Percentiles rank a stretch among this genome's conserved stretches.
These are phyloP conservation scores for Acanthiza pusilla DNA, from an alignment of 2,797 vertebrate species.

Conservation along the genomic window DNA sequence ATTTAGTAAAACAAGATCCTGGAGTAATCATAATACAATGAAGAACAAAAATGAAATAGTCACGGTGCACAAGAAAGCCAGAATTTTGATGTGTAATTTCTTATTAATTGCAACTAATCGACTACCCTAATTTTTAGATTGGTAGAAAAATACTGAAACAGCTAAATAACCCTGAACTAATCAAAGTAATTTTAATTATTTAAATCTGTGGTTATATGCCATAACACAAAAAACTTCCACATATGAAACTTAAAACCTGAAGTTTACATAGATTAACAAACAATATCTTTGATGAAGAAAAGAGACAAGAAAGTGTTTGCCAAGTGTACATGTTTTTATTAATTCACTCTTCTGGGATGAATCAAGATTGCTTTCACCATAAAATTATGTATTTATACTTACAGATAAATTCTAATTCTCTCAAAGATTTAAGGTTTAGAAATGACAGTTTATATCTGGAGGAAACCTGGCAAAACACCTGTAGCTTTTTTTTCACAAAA, in stretches of 20 bases:
- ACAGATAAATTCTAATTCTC: not conserved
- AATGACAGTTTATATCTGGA: not conserved
- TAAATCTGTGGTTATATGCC: not conserved
- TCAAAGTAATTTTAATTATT: not conserved
- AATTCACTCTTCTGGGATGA: not conserved
- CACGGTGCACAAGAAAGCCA: not conserved
- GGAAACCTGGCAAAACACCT: constrained; percentile 12
- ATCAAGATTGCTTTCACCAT: not conserved
- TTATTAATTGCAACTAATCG: not conserved
- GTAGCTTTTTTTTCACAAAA: not conserved
- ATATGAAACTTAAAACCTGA: not conserved
- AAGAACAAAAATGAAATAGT: constrained; percentile 15
- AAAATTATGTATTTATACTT: not conserved
- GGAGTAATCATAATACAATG: not conserved
- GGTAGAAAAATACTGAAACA: not conserved
- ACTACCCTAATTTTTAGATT: not conserved
- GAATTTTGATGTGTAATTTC: not conserved
- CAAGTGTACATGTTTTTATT: constrained; percentile 29
- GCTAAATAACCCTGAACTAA: not conserved
- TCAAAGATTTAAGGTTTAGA: not conserved
- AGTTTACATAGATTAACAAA: not conserved
- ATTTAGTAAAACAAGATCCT: constrained; percentile 23
- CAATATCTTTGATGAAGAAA: not conserved
- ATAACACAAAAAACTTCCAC: not conserved
- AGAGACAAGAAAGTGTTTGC: constrained; percentile 37